Conservation (phyloP, 2,888 invertebrate species). For the Euzetes globulus region DNA sequence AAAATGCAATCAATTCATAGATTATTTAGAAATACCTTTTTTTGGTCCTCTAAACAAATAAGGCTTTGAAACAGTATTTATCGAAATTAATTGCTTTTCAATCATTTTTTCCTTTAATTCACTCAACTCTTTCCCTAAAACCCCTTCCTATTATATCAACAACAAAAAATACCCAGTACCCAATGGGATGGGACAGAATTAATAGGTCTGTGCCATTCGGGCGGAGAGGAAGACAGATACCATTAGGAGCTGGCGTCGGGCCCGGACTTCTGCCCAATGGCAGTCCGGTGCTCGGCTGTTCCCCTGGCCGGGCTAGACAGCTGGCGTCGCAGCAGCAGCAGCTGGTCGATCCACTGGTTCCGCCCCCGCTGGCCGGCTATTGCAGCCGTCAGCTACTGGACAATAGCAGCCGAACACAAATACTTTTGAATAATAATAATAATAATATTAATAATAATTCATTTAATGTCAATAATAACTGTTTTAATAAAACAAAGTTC, state of each 20-base stretch:
- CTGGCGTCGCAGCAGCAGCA: neutral
- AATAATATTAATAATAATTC: no score
- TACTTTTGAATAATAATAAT: neutral
- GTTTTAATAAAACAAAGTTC: neutral
- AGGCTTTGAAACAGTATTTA: no score
- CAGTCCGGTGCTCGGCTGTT: neutral
- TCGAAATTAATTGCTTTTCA: neutral
- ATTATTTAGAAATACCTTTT: no score
- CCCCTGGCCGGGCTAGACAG: neutral
- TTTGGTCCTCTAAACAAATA: no score
- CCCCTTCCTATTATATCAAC: neutral
- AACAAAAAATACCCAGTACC: conserved; percentile 7
- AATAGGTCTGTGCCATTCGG: conserved; percentile 34
- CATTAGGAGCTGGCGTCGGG: neutral
- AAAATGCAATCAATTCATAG: no score
- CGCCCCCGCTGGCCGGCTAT: conserved; percentile 19
- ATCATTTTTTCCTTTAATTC: neutral
- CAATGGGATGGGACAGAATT: conserved; percentile 34
- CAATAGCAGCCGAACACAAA: neutral
- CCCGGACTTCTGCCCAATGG: neutral
- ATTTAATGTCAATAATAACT: neutral
- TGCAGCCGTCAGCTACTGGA: neutral
- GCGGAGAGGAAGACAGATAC: conserved; percentile 33
- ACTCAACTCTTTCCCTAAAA: neutral
- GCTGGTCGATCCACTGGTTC: neutral